Evolutionary conservation across 2,113 vertebrate species (phyloP).

Genomic region (Peromyscus polionotus): DNA sequence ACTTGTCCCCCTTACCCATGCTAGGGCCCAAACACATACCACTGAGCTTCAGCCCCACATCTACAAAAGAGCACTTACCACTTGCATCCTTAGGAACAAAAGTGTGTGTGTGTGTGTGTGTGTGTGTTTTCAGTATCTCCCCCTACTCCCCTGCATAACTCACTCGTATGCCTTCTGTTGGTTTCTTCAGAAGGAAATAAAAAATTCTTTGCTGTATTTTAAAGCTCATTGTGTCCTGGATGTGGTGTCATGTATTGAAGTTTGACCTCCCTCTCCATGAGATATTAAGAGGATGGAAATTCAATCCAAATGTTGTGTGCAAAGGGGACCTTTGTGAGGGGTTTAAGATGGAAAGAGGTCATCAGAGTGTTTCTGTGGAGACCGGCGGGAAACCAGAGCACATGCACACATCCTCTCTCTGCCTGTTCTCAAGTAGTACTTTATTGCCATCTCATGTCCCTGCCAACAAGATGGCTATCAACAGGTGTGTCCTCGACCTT

Average conservation of each 20-base stretch:
- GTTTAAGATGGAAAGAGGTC: neutral
- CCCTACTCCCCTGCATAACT: neutral
- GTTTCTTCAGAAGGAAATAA: neutral
- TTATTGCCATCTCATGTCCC: neutral
- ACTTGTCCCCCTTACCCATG: neutral
- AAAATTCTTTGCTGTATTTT: neutral
- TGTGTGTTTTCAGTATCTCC: neutral
- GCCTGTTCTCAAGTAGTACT: neutral
- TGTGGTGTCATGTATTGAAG: neutral
- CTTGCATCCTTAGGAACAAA: neutral
- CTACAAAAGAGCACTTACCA: neutral
- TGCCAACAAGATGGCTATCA: neutral
- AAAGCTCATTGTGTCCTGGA: neutral
- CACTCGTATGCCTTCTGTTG: neutral
- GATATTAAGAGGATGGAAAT: neutral
- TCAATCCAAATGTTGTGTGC: neutral
- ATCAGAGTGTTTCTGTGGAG: neutral
- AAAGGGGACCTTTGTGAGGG: neutral
- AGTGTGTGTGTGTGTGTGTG: no score
- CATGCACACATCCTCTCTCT: neutral
- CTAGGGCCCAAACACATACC: neutral
- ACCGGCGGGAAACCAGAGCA: neutral
- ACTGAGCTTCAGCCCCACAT: neutral
- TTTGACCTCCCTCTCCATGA: neutral
- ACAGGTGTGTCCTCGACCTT: neutral